Evolutionary conservation across 1,140 invertebrate genomes (phyloP).

Genomic region (Melitaea cinxia): DNA sequence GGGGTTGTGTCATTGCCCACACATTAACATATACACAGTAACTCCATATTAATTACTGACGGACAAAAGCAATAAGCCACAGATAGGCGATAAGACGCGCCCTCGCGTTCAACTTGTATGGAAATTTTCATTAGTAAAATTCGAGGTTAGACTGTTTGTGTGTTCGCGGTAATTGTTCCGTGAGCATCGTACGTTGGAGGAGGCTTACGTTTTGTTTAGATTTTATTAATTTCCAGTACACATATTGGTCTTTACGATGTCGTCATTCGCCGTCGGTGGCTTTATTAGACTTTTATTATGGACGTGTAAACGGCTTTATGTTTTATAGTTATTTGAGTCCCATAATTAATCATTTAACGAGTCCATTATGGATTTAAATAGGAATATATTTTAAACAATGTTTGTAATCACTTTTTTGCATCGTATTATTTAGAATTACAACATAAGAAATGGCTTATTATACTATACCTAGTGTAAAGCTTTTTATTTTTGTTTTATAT

Average conservation of each 20-base stretch:
- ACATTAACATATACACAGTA: constrained; percentile 38
- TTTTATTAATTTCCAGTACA: constrained; percentile 37
- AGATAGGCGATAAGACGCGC: constrained; percentile 72
- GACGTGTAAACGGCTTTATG: background rate
- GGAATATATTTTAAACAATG: too few relatives aligned
- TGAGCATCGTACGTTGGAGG: constrained; percentile 46
- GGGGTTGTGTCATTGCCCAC: constrained; percentile 20
- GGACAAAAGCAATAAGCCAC: constrained; percentile 65
- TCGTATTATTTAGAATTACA: too few relatives aligned
- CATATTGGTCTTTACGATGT: constrained; percentile 23
- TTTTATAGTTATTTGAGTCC: constrained; percentile 2
- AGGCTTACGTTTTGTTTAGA: constrained; percentile 62
- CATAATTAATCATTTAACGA: background rate
- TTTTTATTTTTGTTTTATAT: too few relatives aligned
- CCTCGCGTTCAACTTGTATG: constrained; percentile 50
- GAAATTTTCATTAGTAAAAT: constrained; percentile 77
- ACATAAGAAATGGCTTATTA: too few relatives aligned
- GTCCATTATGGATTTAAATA: too few relatives aligned
- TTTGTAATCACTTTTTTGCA: too few relatives aligned
- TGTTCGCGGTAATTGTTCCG: constrained; percentile 66
- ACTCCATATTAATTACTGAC: constrained; percentile 65
- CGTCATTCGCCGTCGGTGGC: background rate
- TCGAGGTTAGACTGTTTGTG: constrained; percentile 69
- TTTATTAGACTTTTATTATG: constrained; percentile 18
- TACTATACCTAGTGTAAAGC: too few relatives aligned